A percentile compares a stretch with the other conserved stretches of the same genome.
Conservation (phyloP, 2,797 vertebrate species). For the Lates japonicus region DNA sequence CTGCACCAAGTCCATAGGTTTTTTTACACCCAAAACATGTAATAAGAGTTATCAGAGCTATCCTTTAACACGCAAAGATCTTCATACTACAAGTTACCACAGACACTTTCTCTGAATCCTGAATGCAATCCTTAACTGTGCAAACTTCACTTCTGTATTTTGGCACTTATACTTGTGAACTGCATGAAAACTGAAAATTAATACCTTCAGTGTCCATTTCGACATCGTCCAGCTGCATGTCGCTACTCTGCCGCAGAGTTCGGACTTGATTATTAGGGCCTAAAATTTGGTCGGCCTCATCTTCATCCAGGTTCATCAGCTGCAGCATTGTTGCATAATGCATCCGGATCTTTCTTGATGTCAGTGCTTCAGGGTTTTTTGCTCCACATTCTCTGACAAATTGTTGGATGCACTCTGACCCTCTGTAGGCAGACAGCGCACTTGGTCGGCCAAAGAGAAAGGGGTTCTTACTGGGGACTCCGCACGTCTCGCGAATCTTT, state of each 20-base stretch:
- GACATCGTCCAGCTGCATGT: background rate
- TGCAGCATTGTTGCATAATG: slow-evolving; percentile 64
- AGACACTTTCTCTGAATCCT: background rate
- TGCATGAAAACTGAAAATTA: background rate
- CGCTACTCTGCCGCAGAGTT: slow-evolving; percentile 24
- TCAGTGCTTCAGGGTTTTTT: slow-evolving; percentile 45
- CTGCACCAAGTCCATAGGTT: too few relatives aligned
- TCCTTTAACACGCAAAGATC: too few relatives aligned
- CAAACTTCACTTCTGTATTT: background rate
- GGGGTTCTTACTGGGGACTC: slow-evolving; percentile 54
- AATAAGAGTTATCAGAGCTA: too few relatives aligned
- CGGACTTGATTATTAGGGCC: slow-evolving; percentile 42
- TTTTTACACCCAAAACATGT: too few relatives aligned
- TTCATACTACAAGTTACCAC: too few relatives aligned
- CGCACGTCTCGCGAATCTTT: slow-evolving; percentile 37
- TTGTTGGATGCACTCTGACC: slow-evolving; percentile 34
- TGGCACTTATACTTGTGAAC: background rate
- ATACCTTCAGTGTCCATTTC: slow-evolving; percentile 53
- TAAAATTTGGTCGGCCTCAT: slow-evolving; percentile 64
- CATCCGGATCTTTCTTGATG: slow-evolving; percentile 33
- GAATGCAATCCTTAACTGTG: background rate
- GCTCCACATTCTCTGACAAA: slow-evolving; percentile 57
- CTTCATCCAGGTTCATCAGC: slow-evolving; percentile 65
- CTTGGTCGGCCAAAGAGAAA: slow-evolving; percentile 65
- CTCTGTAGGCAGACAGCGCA: slow-evolving; percentile 32